A percentile compares a stretch with the other conserved stretches of the same genome.
These are phyloP conservation scores for Seriola aureovittata DNA, from an alignment of 2,113 vertebrate species.

Conservation along the genomic window DNA sequence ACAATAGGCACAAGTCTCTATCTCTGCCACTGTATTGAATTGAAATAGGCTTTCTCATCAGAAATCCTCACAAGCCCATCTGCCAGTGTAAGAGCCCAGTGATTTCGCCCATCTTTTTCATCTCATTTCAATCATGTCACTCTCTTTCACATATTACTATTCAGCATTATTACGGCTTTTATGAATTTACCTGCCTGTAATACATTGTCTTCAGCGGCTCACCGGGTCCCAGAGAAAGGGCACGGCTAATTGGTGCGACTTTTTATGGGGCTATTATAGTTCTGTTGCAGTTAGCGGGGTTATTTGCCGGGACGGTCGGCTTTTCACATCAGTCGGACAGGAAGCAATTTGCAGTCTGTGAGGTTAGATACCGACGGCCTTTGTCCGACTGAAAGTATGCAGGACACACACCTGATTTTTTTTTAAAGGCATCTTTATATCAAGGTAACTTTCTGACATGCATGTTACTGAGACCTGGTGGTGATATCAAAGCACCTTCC, in stretches of 20 bases:
- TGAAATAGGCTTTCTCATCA: slow-evolving; percentile 76
- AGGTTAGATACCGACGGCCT: slow-evolving; percentile 18
- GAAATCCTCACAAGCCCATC: slow-evolving; percentile 66
- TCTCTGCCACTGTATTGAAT: slow-evolving; percentile 62
- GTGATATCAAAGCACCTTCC: neutral
- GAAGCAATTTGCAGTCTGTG: slow-evolving; percentile 42
- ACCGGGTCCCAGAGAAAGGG: slow-evolving; percentile 40
- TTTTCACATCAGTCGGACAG: slow-evolving; percentile 30
- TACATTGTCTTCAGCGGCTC: slow-evolving; percentile 54
- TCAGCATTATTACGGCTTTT: slow-evolving; percentile 58
- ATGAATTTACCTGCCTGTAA: slow-evolving; percentile 56
- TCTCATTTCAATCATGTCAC: slow-evolving; percentile 77
- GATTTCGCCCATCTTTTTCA: slow-evolving; percentile 57
- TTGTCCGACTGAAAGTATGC: neutral
- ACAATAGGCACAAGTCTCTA: slow-evolving; percentile 73
- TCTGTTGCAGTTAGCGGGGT: slow-evolving; percentile 8
- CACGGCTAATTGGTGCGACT: slow-evolving; percentile 31
- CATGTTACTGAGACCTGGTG: neutral
- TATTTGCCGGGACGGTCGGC: slow-evolving; percentile 22
- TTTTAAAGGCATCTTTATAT: neutral
- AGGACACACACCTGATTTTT: neutral
- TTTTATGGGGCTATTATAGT: slow-evolving; percentile 40
- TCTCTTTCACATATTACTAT: slow-evolving; percentile 64
- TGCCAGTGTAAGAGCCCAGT: slow-evolving; percentile 60
- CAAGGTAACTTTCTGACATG: neutral